Evolutionary conservation across 2,888 invertebrate species (phyloP), one percentile per base, ranked within the genome.

Genomic region (Phengaris alcon): DNA sequence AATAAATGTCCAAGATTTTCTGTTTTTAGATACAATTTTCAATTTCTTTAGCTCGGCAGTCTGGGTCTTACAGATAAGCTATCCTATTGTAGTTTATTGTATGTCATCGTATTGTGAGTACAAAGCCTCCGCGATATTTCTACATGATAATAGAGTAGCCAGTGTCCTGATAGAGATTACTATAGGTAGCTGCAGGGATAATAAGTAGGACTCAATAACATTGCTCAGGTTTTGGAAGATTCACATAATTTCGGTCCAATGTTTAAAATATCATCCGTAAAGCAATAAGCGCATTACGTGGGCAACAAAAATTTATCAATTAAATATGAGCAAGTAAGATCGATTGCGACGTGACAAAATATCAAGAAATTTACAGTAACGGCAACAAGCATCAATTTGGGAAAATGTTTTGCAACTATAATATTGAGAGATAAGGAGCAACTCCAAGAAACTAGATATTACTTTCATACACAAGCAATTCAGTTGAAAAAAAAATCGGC

Each of bases 31-130:
- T 64, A 64, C 35, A 64, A 12, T 64, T 64, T 64, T 64, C 64
- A 64, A 64, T 64, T 64, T 64, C 35, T 64, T 59, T 44, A 64
- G 35, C 64, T 44, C 35, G 4, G 12, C 12, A 64, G 64, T 13
- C 64, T 64, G 64, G 64, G 35, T 64, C 64, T 64, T 64, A 12
- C 64, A 64, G 64, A 64, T 64, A 64, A 64, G 64, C 12, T 64
- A 12, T 64, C 35, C 64, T 64, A 64, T 64, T 64, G 64, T 64
- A 44, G 64, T 64, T 64, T 64, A 64, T 64, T 64, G 64, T 64
- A 64, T 12, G 64, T 64, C 64, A 64, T 64, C 64, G 64, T 44
- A 64, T 64, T 64, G 64, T 64, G 64, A 44, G 64, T 44, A 64
- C 64, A 44, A 44, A 64, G 64, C 35, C 64, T 64, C 10, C 64